Percentiles rank a stretch among this genome's conserved stretches.
These are phyloP conservation scores for Perizoma affinitatum DNA, from an alignment of 2,888 invertebrate species.

Conservation along the genomic window DNA sequence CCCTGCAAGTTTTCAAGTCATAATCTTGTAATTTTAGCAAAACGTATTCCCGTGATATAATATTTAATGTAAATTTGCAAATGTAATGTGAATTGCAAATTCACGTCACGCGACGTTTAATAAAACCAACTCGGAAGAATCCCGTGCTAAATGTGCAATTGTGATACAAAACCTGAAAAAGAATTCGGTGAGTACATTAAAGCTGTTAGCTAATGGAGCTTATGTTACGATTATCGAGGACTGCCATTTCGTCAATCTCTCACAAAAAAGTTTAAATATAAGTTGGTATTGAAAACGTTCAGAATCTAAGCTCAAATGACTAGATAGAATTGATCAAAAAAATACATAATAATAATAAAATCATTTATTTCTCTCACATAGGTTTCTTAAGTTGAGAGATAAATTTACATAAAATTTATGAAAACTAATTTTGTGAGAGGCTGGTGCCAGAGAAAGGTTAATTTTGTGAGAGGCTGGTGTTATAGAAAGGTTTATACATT, in stretches of 20 bases:
- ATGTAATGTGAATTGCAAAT: slow-evolving; percentile 56
- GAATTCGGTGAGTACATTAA: not conserved
- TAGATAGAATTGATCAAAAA: too few relatives aligned
- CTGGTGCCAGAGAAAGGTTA: too few relatives aligned
- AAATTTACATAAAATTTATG: too few relatives aligned
- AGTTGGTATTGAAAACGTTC: too few relatives aligned
- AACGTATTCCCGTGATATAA: slow-evolving; percentile 41
- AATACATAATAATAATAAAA: too few relatives aligned
- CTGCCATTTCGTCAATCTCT: not conserved
- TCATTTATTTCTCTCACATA: too few relatives aligned
- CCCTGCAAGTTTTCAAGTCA: slow-evolving; percentile 3
- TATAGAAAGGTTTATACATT: too few relatives aligned
- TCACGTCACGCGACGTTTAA: slow-evolving; percentile 51
- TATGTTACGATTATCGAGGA: not conserved
- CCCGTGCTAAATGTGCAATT: slow-evolving; percentile 3
- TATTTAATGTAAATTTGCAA: slow-evolving; percentile 30
- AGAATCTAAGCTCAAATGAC: too few relatives aligned
- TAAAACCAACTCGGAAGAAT: slow-evolving; percentile 41
- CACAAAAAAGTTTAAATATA: too few relatives aligned
- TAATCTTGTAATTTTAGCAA: slow-evolving; percentile 13
- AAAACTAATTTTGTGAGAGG: too few relatives aligned
- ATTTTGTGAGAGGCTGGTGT: too few relatives aligned
- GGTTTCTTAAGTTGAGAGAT: too few relatives aligned
- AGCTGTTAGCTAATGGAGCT: slow-evolving; percentile 1
- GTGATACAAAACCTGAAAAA: not conserved